Evolutionary conservation across 1,140 invertebrate species (phyloP).

Genomic region (Magallana ariakensis): DNA sequence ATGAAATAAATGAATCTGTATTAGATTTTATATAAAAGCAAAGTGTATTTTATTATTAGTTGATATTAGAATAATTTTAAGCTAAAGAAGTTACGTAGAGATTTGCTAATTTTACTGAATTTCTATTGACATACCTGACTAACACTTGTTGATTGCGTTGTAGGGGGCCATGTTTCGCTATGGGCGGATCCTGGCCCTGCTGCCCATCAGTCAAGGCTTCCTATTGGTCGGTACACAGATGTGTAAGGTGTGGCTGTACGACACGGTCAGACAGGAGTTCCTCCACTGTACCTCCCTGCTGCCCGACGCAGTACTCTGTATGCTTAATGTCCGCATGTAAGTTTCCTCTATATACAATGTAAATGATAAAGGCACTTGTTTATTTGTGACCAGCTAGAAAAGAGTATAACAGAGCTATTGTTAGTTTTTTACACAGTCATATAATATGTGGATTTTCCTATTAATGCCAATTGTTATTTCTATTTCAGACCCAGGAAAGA

Average conservation of each 20-base stretch:
- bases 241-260: constrained; percentile 69
- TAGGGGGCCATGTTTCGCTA: constrained; percentile 69
- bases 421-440: no score
- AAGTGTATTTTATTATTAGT: no score
- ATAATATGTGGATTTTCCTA: no score
- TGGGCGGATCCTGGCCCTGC: constrained; percentile 68
- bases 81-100: no score
- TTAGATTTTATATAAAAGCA: no score
- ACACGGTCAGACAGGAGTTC: constrained; percentile 56
- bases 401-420: no score
- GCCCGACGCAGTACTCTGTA: constrained; percentile 68
- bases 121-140: no score
- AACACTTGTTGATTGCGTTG: not conserved
- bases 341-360: not conserved
- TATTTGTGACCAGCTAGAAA: no score
- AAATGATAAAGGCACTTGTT: no score
- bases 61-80: no score
- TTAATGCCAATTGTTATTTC: not conserved
- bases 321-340: constrained; percentile 65
- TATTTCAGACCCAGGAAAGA: constrained; percentile 59
- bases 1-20: no score
- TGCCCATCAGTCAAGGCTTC: constrained; percentile 57
- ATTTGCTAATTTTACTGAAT: no score
- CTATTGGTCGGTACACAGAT: constrained; percentile 70
- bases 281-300: constrained; percentile 62